Percentiles rank a stretch among this genome's conserved stretches.
Evolutionary conservation across 1,140 invertebrate species (phyloP).

Genomic region (Drosophila subpulchrella): DNA sequence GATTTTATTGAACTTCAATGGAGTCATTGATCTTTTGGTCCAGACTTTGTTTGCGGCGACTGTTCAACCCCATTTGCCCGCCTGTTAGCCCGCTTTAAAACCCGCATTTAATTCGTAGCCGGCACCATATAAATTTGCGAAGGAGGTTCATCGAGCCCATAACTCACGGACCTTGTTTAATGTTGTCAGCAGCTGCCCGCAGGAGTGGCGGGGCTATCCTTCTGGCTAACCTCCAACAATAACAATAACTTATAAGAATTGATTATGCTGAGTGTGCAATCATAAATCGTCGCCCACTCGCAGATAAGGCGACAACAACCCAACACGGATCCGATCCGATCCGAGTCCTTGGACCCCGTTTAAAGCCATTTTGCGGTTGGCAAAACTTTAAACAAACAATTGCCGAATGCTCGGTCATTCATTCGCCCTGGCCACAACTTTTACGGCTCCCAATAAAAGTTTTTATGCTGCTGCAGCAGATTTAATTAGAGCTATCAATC

Average conservation of each 20-base stretch:
- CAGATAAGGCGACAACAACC: conserved; percentile 59
- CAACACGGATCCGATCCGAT: not conserved
- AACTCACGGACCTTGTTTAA: conserved; percentile 75
- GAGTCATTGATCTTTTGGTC: conserved; percentile 72
- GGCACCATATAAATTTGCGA: conserved; percentile 45
- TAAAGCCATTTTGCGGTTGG: conserved; percentile 65
- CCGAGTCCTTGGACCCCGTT: conserved; percentile 14
- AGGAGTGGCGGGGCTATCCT: conserved; percentile 21
- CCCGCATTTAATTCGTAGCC: conserved; percentile 53
- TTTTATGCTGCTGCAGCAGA: conserved; percentile 57
- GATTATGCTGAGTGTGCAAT: conserved; percentile 80
- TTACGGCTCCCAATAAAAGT: conserved; percentile 72
- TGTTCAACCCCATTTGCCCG: conserved; percentile 9
- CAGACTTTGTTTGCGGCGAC: conserved; percentile 68
- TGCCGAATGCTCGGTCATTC: conserved; percentile 21
- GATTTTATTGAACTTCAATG: conserved; percentile 77
- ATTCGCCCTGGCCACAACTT: conserved; percentile 34
- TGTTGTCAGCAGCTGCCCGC: conserved; percentile 72
- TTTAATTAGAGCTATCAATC: conserved; percentile 80
- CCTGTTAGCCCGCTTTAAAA: conserved; percentile 35
- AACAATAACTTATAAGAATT: conserved; percentile 82
- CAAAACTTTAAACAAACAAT: conserved; percentile 64
- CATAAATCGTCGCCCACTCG: conserved; percentile 64
- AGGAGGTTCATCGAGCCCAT: conserved; percentile 59
- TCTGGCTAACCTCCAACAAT: conserved; percentile 64